Base-by-base conservation (phyloP, 2,113 vertebrate genomes). In the Barbus barbus region DNA sequence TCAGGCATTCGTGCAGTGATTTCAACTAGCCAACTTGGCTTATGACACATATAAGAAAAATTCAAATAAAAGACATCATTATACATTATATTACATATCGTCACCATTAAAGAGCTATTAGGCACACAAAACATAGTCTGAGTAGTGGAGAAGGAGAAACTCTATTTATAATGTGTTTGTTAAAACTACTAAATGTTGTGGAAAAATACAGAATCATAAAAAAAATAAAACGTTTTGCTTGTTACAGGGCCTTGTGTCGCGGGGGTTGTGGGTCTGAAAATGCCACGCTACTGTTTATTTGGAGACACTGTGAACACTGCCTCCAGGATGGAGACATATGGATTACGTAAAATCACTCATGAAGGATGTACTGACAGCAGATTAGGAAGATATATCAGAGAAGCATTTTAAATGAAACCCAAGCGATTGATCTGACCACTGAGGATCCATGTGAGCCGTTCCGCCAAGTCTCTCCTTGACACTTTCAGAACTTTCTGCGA, bases 241-340 rank as follows among this genome's bases (percentile, higher is more conserved):
- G 41, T 86, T 67, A 22, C 58, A 93, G 95, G 94, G 33, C 93
- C 94, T 0, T 95, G 94, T 20, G 94, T 95, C 80, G 91, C 94
- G 1, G 94, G 94, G 0, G 94, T 95, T 9, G 94, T 95, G 78
- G 94, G 95, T 0, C 92, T 95, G 75, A 95, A 95, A 69, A 95
- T 94, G 95, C 94, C 94, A 0, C 90, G 93, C 3, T 95, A 95
- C 81, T 96, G 95, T 82, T 92, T 96, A 67, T 95, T 95, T 61
- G 94, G 94, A 73, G 94, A 95, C 89, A 95, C 94, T 0, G 93
- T 96, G 83, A 96, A 96, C 86, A 95, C 94, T 0, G 93, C 95
- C 20, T 95, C 94, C 0, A 93, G 94, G 78, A 95, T 95, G 93
- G 95, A 96, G 88, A 94, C 94, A 58, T 93, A 93, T 0, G 94